Evolutionary conservation across 2,888 invertebrate genomes (phyloP), one percentile per base, ranked within the genome.

Genomic region (Tetanocera ferruginea): DNA sequence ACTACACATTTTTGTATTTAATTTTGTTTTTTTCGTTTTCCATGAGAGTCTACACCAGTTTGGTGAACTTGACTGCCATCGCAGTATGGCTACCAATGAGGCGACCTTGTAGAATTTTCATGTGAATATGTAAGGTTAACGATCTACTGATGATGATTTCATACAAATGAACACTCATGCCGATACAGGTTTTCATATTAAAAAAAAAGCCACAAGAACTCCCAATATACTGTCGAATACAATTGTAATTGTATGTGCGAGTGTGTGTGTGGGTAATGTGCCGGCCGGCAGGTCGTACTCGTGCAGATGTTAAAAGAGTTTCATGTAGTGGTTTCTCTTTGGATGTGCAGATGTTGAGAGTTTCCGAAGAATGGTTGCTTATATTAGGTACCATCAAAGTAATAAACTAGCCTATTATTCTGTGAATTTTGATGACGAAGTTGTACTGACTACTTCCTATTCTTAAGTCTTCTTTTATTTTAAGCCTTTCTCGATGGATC

Each of bases 101-200:
- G 87, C 88, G 88, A 88, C 88, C 88, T 88, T 88, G 89, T 87
- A 85, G 83, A 83, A 81, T 84, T 82, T 83, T 83, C 83, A 84
- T 84, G 83, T 83, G 83, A 85, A 86, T 85, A 83, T 86, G 87
- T 86, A 87, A 88, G 89, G 88, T 88, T 88, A 88, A 88, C 88
- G 88, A 88, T 89, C 88, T 88, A 78, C 81, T 78, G 76, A 74
- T 62, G 74, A 78, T 80, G 79, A 81, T 79, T 80, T 80, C 79
- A 78, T 79, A 76, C 79, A 62, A 77, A 67, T n/a, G 51, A 77
- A 71, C 17, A 60, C 70, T 28, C 31, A 76, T 23, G 51, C 70
- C 57, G 31, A 43, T 43, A 43, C 34, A 70, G 19, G 9, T 19
- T 23, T 51, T 25, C n/a, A 69, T 23, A 43, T 43, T n/a, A 49